These are phyloP conservation scores for Andrena hattorfiana DNA, from an alignment of 2,888 invertebrate genomes.

Conservation along the genomic window DNA sequence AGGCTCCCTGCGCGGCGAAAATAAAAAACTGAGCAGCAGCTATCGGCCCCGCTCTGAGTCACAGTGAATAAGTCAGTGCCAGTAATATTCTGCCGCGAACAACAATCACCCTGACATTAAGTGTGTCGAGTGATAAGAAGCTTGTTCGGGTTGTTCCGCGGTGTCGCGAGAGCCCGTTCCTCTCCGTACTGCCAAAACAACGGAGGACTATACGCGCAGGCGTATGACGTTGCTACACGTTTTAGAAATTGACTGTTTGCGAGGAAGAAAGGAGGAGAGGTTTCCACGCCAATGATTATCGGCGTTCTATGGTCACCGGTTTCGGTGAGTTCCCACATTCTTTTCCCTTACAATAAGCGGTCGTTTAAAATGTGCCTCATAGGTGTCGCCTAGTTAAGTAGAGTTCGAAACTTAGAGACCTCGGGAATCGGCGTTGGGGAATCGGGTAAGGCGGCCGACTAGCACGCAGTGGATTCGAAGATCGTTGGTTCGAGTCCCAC, in stretches of 20 bases:
- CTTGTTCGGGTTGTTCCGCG: background rate
- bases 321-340: slow-evolving; percentile 30
- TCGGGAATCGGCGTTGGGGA: no score
- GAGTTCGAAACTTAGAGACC: no score
- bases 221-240: no score
- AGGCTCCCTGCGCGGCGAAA: background rate
- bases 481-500: no score
- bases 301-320: background rate
- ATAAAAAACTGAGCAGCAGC: background rate
- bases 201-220: background rate
- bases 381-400: no score
- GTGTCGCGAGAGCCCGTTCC: background rate
- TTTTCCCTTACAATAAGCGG: slow-evolving; percentile 25
- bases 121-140: background rate
- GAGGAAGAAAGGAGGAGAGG: background rate
- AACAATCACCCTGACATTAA: background rate
- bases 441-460: no score
- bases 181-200: background rate
- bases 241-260: no score
- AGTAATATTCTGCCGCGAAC: background rate
- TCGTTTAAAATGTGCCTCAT: slow-evolving; percentile 2
- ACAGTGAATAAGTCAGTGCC: background rate
- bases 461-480: no score
- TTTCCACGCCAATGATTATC: background rate
- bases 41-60: background rate